These are phyloP conservation scores for Aurelia coerulea DNA, from an alignment of 30 jellyfish, hydroid and myxozoan species.

Conservation along the genomic window DNA sequence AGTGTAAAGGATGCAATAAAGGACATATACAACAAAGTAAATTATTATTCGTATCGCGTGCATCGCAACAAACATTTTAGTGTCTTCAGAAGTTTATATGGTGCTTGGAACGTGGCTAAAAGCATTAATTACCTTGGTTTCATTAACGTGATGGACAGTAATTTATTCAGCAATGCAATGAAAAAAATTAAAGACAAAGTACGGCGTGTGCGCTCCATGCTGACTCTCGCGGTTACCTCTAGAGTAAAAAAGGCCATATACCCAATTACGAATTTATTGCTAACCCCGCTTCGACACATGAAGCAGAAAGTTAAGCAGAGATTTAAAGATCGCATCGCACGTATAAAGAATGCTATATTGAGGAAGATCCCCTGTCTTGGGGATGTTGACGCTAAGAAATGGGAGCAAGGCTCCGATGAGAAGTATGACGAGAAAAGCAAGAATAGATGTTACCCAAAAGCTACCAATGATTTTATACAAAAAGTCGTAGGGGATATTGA, in stretches of 20 bases:
- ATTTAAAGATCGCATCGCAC: neutral
- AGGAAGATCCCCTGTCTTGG: constrained; percentile 53
- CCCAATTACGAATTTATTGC: constrained; percentile 38
- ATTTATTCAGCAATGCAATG: neutral
- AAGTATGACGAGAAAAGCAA: constrained; percentile 16
- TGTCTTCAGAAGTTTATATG: neutral
- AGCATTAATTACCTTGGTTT: neutral
- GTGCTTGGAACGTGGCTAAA: neutral
- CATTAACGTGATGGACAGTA: neutral
- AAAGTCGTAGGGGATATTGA: constrained; percentile 3
- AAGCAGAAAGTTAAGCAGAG: constrained; percentile 35
- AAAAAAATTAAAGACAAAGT: neutral
- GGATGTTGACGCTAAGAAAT: constrained; percentile 36
- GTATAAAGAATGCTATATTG: constrained; percentile 29
- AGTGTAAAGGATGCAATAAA: neutral
- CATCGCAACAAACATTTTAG: neutral
- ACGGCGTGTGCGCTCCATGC: neutral
- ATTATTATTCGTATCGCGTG: neutral
- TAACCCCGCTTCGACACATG: constrained; percentile 50
- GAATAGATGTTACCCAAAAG: constrained; percentile 16
- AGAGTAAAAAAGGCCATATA: constrained; percentile 37
- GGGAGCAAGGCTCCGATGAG: constrained; percentile 31
- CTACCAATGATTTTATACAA: constrained; percentile 26
- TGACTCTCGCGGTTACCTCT: constrained; percentile 2
- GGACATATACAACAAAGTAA: neutral